phyloP scores from a whole-genome alignment of 2,888 invertebrate species.

The Merodon equestris region DNA sequence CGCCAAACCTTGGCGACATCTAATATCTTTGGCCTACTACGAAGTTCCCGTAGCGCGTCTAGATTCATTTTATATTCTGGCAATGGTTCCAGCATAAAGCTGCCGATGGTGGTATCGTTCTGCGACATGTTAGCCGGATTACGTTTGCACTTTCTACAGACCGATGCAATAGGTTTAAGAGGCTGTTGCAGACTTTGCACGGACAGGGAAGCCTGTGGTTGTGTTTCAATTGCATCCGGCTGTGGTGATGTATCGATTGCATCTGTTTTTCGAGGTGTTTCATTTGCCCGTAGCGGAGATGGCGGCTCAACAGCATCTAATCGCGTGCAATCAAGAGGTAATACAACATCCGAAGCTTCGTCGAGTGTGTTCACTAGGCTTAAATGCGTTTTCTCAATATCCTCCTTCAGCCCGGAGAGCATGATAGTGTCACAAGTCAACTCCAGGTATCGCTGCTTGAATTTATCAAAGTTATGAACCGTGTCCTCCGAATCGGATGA shows the following conservation, averaged over 20 bases:
- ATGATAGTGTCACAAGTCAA: conserved; percentile 45
- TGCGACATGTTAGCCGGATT: conserved; percentile 31
- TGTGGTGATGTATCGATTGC: too few species aligned
- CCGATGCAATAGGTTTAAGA: conserved; percentile 24
- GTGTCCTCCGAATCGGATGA: conserved; percentile 45
- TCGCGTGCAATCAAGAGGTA: too few species aligned
- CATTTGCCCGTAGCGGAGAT: too few species aligned
- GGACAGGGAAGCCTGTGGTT: background rate
- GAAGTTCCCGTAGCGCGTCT: conserved; percentile 14
- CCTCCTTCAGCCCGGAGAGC: background rate
- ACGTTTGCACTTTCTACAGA: conserved; percentile 52
- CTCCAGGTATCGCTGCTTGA: conserved; percentile 50
- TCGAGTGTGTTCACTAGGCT: conserved; percentile 54
- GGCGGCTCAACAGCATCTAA: background rate
- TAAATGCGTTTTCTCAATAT: conserved; percentile 54
- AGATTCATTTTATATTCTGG: conserved; percentile 39
- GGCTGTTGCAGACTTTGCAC: background rate
- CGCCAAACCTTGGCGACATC: conserved; percentile 40
- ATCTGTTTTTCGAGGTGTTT: too few species aligned
- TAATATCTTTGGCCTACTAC: conserved; percentile 30
- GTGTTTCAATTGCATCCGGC: background rate
- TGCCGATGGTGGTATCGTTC: conserved; percentile 53
- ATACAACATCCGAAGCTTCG: conserved; percentile 41
- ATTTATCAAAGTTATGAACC: conserved; percentile 42
- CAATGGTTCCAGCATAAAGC: conserved; percentile 43